Conservation (phyloP, 53 echinoderm and acorn worm species). For the Henricia sp. region DNA sequence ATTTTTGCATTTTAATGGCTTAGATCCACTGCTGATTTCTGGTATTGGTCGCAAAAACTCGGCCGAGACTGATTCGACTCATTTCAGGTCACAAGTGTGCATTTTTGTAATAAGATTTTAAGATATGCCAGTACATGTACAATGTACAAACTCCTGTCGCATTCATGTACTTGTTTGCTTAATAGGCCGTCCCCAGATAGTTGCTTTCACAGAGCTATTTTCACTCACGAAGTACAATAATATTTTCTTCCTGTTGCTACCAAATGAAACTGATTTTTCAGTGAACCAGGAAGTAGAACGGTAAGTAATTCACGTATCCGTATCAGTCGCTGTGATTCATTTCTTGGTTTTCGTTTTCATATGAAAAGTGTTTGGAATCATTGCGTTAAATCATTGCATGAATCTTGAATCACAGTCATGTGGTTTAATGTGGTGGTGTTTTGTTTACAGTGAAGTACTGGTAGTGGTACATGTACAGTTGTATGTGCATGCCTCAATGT, state of each 20-base stretch:
- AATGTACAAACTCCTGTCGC: too few species aligned
- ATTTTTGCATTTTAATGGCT: too few species aligned
- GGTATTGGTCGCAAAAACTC: too few species aligned
- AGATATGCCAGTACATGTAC: not conserved
- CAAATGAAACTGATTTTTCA: conserved; percentile 21
- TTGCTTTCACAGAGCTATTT: not conserved
- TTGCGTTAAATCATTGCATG: not conserved
- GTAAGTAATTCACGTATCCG: not conserved
- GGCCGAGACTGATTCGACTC: not conserved
- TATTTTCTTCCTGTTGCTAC: not conserved
- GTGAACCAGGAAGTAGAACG: conserved; percentile 13
- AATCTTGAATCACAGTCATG: not conserved
- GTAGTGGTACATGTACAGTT: not conserved
- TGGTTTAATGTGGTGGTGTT: not conserved
- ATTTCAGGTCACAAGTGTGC: not conserved
- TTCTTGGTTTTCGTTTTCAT: not conserved
- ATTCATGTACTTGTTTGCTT: not conserved
- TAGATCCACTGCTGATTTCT: too few species aligned
- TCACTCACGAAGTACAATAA: not conserved
- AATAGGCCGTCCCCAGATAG: not conserved
- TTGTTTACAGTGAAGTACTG: not conserved
- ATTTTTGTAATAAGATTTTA: too few species aligned
- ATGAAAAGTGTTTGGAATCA: not conserved
- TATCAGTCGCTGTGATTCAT: not conserved
- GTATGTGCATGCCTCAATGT: too few species aligned